Percentiles rank a stretch among this genome's conserved stretches.
These are phyloP conservation scores for Erynnis tages DNA, from an alignment of 2,888 invertebrate species.

Conservation along the genomic window DNA sequence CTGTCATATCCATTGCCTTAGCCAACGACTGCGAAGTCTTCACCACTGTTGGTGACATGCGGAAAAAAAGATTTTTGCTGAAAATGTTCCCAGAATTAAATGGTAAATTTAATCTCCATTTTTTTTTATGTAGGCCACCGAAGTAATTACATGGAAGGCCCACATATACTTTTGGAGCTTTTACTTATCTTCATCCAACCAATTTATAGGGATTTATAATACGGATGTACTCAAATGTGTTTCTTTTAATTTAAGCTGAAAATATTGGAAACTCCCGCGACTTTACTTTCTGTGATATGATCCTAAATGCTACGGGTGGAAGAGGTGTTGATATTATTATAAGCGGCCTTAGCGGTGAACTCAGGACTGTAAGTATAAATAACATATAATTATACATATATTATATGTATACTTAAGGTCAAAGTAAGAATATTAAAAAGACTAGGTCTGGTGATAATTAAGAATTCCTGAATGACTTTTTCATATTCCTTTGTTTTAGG, in stretches of 20 bases:
- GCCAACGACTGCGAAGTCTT: slow-evolving; percentile 45
- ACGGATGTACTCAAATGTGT: neutral
- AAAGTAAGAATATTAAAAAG: too few relatives aligned
- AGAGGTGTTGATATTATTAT: slow-evolving; percentile 48
- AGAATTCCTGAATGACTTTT: too few relatives aligned
- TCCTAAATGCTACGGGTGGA: slow-evolving; percentile 37
- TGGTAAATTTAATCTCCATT: slow-evolving; percentile 36
- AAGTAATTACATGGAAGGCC: too few relatives aligned
- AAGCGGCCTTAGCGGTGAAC: slow-evolving; percentile 42
- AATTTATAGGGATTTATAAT: neutral
- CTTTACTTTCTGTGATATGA: slow-evolving; percentile 41
- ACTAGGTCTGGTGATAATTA: too few relatives aligned
- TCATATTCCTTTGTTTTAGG: too few relatives aligned
- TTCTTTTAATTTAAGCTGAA: slow-evolving; percentile 43
- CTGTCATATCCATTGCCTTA: slow-evolving; percentile 49
- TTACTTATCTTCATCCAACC: neutral
- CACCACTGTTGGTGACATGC: slow-evolving; percentile 44
- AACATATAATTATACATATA: too few relatives aligned
- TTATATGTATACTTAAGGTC: too few relatives aligned
- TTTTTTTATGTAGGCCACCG: too few relatives aligned
- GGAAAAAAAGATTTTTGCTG: slow-evolving; percentile 46
- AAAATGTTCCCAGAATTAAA: slow-evolving; percentile 48
- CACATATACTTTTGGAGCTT: too few relatives aligned
- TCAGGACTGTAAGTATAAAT: slow-evolving; percentile 54
- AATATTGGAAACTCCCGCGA: slow-evolving; percentile 57